Base-by-base conservation (phyloP, 2,113 vertebrate species). In the Coptodon bakossiorum region DNA sequence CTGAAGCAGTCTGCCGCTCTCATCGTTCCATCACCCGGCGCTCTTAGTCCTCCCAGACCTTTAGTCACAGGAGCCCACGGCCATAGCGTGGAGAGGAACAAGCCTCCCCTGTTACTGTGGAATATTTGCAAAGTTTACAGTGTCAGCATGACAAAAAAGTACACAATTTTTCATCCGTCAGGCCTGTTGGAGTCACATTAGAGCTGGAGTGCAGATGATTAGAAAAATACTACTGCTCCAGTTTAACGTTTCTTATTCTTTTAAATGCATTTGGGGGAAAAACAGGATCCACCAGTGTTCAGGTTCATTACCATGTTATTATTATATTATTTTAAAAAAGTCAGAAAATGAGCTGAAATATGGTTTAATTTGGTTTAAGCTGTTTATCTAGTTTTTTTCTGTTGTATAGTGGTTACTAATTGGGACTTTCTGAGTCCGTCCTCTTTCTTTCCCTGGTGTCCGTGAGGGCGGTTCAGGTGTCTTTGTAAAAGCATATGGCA, bases 1-100 rank as follows among this genome's bases (percentile, higher is more conserved):
- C 83, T 82, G 73, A 90, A 71, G 76, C 63, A 22, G 36, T 19
- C 31, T 1, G 5, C 80, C 36, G 57, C 88, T 85, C 90, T 91
- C 78, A 73, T 83, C 29, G 29, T 56, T 71, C 82, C 82, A 85
- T 91, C 86, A 66, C 40, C 9, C 80, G 11, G 12, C 66, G 56
- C 68, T 73, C 19, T 27, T 50, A 3, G 27, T 89, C 29, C 59
- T 34, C 59, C 16, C 29, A 63, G 36, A 59, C 34, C 22, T 85
- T 90, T 19, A 16, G 31, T n/a, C 38, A 52, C 50, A 27, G 50
- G 50, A 80, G 19, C 27, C 17, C n/a, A 19, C 53, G 34, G 48
- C 17, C 17, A 19, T 6, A 59, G 27, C 31, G 4, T 24, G 9
- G 17, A 43, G 22, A 8, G 24, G 36, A 87, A 85, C 17, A 78